A percentile compares a stretch with the other conserved stretches of the same genome.
phyloP scores from a whole-genome alignment of 2,888 invertebrate genomes.

The Himalopsyche japonica region DNA sequence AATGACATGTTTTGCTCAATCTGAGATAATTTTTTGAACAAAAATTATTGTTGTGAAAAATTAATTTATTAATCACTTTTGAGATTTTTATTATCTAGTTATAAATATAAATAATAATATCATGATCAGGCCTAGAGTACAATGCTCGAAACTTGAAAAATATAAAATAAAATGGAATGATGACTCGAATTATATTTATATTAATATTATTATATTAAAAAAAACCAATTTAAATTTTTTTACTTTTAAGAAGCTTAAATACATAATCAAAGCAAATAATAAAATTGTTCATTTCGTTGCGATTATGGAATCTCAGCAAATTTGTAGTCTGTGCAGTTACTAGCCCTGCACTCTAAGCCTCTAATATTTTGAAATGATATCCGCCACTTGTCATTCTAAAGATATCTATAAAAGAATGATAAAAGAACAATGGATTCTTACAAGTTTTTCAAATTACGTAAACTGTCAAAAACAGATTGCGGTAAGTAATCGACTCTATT shows the following conservation, averaged over 20 bases:
- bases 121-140: too few species aligned
- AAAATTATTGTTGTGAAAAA: neutral
- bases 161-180: too few species aligned
- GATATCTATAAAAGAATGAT: neutral
- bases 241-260: too few species aligned
- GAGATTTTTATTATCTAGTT: neutral
- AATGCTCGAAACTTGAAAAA: too few species aligned
- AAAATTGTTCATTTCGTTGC: too few species aligned
- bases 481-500: constrained; percentile 72
- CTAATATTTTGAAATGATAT: neutral
- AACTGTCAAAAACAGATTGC: constrained; percentile 64
- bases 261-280: too few species aligned
- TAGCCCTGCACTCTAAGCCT: neutral
- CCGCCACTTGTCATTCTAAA: neutral
- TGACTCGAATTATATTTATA: too few species aligned
- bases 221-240: too few species aligned
- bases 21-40: neutral
- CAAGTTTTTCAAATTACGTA: constrained; percentile 67
- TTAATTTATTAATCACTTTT: neutral
- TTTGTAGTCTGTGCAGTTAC: too few species aligned
- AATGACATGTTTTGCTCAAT: too few species aligned
- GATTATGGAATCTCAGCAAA: too few species aligned
- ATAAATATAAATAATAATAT: neutral
- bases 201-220: too few species aligned
- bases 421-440: constrained; percentile 51